Conservation (phyloP, 2,888 invertebrate species). For the Ormyrus rosae region DNA sequence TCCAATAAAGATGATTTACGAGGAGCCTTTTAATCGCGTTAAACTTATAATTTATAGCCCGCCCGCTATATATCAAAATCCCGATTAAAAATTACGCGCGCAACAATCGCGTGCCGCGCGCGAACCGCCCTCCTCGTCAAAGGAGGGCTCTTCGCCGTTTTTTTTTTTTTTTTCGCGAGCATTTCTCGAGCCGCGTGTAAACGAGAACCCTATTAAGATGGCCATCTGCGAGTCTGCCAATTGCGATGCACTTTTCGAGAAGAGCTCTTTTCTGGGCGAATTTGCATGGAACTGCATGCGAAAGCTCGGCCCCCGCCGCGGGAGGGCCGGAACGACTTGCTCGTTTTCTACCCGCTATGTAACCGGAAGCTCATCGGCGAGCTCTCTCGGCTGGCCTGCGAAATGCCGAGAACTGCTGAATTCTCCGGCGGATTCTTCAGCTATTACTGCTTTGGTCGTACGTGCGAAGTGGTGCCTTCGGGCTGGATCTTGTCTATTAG, state of each 20-base stretch:
- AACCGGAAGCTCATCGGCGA: slow-evolving; percentile 34
- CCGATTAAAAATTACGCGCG: slow-evolving; percentile 12
- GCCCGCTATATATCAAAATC: neutral
- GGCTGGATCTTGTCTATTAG: too few relatives aligned
- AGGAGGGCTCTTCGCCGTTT: too few relatives aligned
- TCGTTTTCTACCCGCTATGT: slow-evolving; percentile 1
- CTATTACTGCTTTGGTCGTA: neutral
- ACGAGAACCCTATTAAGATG: slow-evolving; percentile 29
- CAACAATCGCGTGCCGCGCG: slow-evolving; percentile 6
- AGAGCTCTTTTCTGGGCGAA: neutral
- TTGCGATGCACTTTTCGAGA: neutral
- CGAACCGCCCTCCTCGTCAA: neutral
- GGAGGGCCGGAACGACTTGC: slow-evolving; percentile 25
- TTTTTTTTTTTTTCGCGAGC: neutral
- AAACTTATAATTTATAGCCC: neutral
- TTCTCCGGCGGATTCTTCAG: neutral
- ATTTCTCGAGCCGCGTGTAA: neutral
- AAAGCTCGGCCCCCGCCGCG: neutral
- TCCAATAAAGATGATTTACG: neutral
- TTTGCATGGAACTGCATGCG: slow-evolving; percentile 28
- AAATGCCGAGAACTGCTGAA: neutral
- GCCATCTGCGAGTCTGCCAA: neutral
- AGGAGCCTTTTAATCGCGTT: neutral
- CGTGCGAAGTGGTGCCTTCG: too few relatives aligned
- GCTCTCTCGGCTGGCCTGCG: neutral